Evolutionary conservation across 37 sponge, comb jelly and placozoan genomes (phyloP).

Genomic region (Chondrilla cf. caribensis): DNA sequence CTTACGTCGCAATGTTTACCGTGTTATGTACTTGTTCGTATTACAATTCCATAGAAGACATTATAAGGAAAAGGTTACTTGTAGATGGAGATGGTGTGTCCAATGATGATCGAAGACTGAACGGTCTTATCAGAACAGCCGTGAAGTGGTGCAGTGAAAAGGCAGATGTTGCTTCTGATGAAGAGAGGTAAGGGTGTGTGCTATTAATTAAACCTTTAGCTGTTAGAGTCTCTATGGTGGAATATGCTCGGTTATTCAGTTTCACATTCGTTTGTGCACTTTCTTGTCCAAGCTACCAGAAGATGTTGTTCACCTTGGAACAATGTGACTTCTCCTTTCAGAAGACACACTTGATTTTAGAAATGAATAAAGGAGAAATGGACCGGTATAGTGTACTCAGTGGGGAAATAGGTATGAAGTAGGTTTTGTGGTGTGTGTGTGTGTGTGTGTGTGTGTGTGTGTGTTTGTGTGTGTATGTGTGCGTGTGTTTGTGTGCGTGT

Average conservation of each 20-base stretch:
- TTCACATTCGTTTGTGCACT: not conserved
- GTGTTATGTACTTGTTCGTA: not conserved
- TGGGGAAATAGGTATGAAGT: slow-evolving; percentile 39
- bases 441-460: too few species aligned
- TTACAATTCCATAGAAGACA: slow-evolving; percentile 79
- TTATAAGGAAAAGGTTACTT: slow-evolving; percentile 82
- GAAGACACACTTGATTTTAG: slow-evolving; percentile 68
- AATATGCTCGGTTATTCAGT: too few species aligned
- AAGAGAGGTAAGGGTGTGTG: slow-evolving; percentile 26
- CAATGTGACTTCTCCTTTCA: slow-evolving; percentile 69
- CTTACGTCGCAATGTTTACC: not conserved
- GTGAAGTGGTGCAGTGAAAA: slow-evolving; percentile 76
- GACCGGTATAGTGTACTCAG: slow-evolving; percentile 63
- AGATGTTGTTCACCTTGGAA: slow-evolving; percentile 76
- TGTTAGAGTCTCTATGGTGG: too few species aligned
- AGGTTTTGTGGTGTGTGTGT: too few species aligned
- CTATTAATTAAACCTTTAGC: not conserved
- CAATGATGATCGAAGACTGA: slow-evolving; percentile 82
- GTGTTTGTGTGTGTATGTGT: too few species aligned
- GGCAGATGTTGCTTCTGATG: not conserved
- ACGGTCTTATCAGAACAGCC: slow-evolving; percentile 75
- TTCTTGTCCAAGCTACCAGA: slow-evolving; percentile 59
- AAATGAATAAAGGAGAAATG: slow-evolving; percentile 83
- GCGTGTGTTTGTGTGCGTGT: too few species aligned
- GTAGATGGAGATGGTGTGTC: slow-evolving; percentile 94